A percentile compares a stretch with the other conserved stretches of the same genome.
Conservation (phyloP, 35 echinoderm and acorn worm genomes). For the Ophioderma brevispina region DNA sequence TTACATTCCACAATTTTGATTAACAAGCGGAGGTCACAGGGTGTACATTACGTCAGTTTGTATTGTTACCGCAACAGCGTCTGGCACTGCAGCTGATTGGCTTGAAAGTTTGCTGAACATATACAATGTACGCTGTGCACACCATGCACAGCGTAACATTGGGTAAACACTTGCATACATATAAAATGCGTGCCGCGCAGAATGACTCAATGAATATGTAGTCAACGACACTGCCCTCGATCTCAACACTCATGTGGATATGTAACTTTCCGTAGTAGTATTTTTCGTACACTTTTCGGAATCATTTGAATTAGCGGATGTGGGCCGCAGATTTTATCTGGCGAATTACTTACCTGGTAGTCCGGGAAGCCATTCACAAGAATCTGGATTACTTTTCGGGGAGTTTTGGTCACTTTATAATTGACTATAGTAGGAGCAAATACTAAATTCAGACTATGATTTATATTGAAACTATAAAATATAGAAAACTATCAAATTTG, state of each 20-base stretch:
- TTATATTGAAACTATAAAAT: too few relatives aligned
- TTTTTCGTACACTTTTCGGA: not conserved
- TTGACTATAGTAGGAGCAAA: too few relatives aligned
- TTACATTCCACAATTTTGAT: not conserved
- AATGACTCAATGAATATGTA: not conserved
- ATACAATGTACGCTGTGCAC: not conserved
- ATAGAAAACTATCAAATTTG: too few relatives aligned
- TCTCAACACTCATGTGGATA: too few relatives aligned
- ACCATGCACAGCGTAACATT: not conserved
- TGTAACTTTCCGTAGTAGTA: not conserved
- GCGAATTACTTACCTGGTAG: not conserved
- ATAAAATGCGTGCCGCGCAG: not conserved
- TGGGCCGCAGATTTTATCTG: not conserved
- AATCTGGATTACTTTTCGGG: not conserved
- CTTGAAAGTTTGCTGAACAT: not conserved
- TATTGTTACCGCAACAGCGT: not conserved
- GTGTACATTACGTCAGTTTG: not conserved
- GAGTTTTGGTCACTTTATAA: not conserved
- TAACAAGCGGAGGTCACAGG: not conserved
- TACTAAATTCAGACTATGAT: too few relatives aligned
- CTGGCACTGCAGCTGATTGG: not conserved
- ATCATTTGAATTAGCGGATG: too few relatives aligned
- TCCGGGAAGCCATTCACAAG: not conserved
- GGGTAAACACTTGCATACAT: constrained; percentile 2
- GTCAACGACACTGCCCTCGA: not conserved